These are phyloP conservation scores for Anas bernieri DNA, from an alignment of 2,797 vertebrate genomes.

Conservation along the genomic window DNA sequence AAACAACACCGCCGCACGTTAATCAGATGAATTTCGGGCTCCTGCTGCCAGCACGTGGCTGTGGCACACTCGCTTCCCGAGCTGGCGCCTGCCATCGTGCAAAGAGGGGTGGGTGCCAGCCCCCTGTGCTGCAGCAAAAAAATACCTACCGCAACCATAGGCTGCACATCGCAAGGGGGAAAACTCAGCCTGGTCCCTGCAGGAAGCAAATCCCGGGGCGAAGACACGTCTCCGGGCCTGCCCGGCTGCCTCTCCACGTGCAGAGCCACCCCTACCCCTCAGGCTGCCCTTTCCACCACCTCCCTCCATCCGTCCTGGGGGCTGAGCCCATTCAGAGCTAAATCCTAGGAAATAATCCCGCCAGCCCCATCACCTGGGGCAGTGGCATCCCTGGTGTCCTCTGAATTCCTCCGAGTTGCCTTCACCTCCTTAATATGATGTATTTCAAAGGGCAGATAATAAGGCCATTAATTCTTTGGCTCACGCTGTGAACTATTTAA, in stretches of 20 bases:
- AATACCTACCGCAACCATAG: neutral
- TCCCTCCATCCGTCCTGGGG: neutral
- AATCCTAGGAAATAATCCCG: neutral
- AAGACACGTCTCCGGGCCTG: neutral
- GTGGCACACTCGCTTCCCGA: neutral
- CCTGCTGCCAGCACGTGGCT: neutral
- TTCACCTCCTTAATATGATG: slow-evolving; percentile 22
- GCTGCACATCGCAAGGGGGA: fast-evolving
- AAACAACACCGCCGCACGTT: neutral
- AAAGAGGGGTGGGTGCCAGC: neutral
- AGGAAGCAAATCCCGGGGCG: fast-evolving
- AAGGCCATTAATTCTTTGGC: slow-evolving; percentile 47
- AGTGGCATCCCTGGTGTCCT: neutral
- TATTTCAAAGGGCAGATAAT: slow-evolving; percentile 52
- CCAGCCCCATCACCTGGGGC: neutral
- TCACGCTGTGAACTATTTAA: slow-evolving; percentile 43
- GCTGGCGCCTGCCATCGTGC: neutral
- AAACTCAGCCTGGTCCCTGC: neutral
- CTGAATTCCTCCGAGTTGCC: neutral
- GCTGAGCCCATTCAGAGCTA: neutral
- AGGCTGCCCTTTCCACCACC: neutral
- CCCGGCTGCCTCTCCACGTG: neutral
- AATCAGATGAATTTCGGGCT: neutral
- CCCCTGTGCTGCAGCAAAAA: neutral
- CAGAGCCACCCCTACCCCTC: no score